A percentile compares a stretch with the other conserved stretches of the same genome.
Evolutionary conservation across 23 tunicate genomes (phyloP).

Genomic region (Ascidia mentula): DNA sequence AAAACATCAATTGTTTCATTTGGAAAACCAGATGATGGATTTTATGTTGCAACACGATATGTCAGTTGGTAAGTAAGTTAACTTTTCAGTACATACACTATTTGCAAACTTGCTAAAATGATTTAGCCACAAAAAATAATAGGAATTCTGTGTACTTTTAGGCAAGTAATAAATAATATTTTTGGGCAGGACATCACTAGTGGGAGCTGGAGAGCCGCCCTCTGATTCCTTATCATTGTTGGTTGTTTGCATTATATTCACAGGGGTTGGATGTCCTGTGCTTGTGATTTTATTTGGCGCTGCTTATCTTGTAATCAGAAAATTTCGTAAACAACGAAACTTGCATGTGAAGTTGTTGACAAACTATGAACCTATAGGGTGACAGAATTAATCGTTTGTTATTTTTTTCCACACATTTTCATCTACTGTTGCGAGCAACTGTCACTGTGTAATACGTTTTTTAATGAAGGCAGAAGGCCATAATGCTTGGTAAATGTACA

Average conservation of each 20-base stretch:
- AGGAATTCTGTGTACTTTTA: too few species aligned
- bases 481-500: too few species aligned
- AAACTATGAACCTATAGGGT: conserved; percentile 1
- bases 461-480: too few species aligned
- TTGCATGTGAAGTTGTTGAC: neutral
- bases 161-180: too few species aligned
- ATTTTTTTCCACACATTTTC: neutral
- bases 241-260: neutral
- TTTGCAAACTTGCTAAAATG: too few species aligned
- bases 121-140: too few species aligned
- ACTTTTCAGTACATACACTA: too few species aligned
- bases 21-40: conserved; percentile 63
- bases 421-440: neutral
- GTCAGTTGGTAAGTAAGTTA: conserved; percentile 42
- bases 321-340: neutral
- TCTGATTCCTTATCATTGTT: neutral
- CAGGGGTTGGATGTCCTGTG: neutral
- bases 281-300: conserved; percentile 11
- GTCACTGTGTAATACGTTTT: conserved; percentile 1
- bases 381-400: neutral
- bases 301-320: neutral
- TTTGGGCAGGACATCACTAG: neutral
- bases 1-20: conserved; percentile 18
- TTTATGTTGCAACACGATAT: conserved; percentile 45
- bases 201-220: neutral